Evolutionary conservation across 2,888 invertebrate species (phyloP), one percentile per base, ranked within the genome.

Genomic region (Omphaloscelis lunosa): DNA sequence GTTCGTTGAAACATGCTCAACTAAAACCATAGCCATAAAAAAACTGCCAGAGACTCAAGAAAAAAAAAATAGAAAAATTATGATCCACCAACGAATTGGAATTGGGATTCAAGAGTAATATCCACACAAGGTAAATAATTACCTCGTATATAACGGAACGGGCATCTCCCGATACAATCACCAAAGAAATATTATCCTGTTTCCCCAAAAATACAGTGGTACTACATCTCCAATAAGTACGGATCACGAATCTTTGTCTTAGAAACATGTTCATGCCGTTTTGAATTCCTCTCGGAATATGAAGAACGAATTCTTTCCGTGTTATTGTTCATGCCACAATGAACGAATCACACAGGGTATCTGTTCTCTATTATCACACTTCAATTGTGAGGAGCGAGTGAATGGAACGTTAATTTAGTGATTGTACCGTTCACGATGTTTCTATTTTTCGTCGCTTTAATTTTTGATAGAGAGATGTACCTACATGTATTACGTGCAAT

Each of bases 211-310:
- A 84, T 63, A 79, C 72, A 78, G 80, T 62, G 45, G 67, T 68
- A 62, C 61, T 80, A 79, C 75, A 77, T 81, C 72, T 80, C 71
- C 68, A 77, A 84, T 83, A 83, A 80, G 75, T 75, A 83, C 77
- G 83, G 83, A 79, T 84, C 78, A 82, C 76, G 62, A 75, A 83
- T 84, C 78, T 86, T 89, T 88, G 88, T 86, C 89, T 87, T 75
- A 71, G 85, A 84, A 83, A 83, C 83, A 79, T 83, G 83, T 83
- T 80, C 79, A 86, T 87, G 81, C 80, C 79, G 45, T 87, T 87
- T 84, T 84, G 83, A 83, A 77, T 83, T 83, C 65, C 86, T 76
- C 77, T 80, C 77, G 83, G 78, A 79, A 79, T 77, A 86, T 66
- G 61, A 75, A 63, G 58, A 72, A 69, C 59, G 62, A 79, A 71